phyloP scores from a whole-genome alignment of 2,113 vertebrate species.

The Gavia stellata region DNA sequence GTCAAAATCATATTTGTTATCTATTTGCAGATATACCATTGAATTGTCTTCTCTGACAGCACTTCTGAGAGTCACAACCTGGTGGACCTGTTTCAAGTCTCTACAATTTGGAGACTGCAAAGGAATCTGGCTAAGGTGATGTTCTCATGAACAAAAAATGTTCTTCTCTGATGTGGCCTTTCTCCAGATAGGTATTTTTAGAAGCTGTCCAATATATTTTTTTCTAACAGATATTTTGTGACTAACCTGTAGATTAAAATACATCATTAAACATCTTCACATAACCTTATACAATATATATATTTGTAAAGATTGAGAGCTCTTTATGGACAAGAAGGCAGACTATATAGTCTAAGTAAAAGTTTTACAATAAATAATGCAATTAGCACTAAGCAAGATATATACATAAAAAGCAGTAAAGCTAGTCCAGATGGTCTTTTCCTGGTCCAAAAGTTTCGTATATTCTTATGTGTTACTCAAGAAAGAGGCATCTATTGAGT shows the following conservation, averaged over 20 bases:
- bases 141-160: neutral
- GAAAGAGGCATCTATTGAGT: neutral
- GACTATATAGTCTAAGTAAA: neutral
- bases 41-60: neutral
- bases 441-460: neutral
- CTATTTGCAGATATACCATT: neutral
- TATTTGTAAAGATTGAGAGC: neutral
- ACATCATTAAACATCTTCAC: neutral
- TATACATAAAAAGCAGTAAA: neutral
- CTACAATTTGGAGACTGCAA: neutral
- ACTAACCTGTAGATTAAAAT: neutral
- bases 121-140: neutral
- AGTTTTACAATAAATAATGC: neutral
- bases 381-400: neutral
- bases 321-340: neutral
- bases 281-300: neutral
- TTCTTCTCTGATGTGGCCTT: neutral
- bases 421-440: neutral
- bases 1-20: neutral
- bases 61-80: neutral
- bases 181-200: neutral
- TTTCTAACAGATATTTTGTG: neutral
- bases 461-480: neutral
- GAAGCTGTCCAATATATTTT: neutral
- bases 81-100: neutral